phyloP scores from a whole-genome alignment of 2,797 vertebrate species.

The Pseudocheirus occidentalis region DNA sequence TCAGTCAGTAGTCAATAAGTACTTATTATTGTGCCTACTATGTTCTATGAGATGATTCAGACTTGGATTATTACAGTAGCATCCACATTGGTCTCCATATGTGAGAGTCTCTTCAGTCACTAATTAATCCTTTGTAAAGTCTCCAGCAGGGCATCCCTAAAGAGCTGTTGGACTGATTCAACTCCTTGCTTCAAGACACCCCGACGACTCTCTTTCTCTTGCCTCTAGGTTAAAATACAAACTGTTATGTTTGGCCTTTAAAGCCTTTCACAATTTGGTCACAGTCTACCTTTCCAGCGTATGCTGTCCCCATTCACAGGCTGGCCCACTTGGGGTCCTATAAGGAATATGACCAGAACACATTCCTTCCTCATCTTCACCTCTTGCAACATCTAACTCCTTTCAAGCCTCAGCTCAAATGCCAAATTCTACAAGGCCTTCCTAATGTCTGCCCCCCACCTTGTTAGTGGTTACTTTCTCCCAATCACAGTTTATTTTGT shows the following conservation, averaged over 20 bases:
- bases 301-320: background rate
- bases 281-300: background rate
- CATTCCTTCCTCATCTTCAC: background rate
- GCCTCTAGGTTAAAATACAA: background rate
- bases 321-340: background rate
- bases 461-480: background rate
- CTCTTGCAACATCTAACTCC: background rate
- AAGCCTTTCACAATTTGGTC: background rate
- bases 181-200: background rate
- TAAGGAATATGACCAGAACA: background rate
- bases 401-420: background rate
- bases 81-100: background rate
- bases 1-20: background rate
- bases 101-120: background rate
- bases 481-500: background rate
- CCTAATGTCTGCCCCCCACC: background rate
- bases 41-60: background rate
- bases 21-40: background rate
- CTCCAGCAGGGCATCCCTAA: background rate
- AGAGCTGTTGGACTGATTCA: background rate
- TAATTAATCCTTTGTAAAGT: background rate
- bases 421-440: background rate
- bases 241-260: background rate
- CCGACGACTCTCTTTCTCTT: background rate
- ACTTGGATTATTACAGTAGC: background rate